Evolutionary conservation across 2,888 invertebrate species (phyloP).

Genomic region (Altica lythri): DNA sequence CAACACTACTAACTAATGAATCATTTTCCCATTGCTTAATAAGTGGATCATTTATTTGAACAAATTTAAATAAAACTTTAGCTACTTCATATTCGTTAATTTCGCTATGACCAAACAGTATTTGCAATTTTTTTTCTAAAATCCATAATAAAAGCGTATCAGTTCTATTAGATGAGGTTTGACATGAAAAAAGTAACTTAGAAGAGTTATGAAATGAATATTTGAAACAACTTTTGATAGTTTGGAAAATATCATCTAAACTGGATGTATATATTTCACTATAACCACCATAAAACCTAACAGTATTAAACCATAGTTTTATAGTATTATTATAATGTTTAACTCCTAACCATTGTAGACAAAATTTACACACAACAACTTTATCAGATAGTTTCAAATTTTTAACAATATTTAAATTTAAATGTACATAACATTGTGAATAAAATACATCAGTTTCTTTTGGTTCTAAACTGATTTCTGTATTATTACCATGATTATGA

Average conservation of each 20-base stretch:
- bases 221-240: conserved; percentile 60
- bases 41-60: conserved; percentile 57
- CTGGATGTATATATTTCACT: conserved; percentile 42
- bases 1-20: conserved; percentile 59
- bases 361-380: conserved; percentile 63
- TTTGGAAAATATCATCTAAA: conserved; percentile 61
- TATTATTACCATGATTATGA: conserved; percentile 56
- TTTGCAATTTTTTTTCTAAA: conserved; percentile 65
- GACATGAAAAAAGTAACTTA: conserved; percentile 63
- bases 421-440: conserved; percentile 62
- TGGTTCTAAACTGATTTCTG: conserved; percentile 54
- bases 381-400: conserved; percentile 60
- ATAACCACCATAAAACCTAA: conserved; percentile 53
- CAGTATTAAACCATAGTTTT: conserved; percentile 65
- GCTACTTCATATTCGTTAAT: conserved; percentile 59
- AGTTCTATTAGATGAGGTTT: conserved; percentile 55
- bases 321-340: conserved; percentile 56
- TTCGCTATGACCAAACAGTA: conserved; percentile 51
- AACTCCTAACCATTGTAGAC: conserved; percentile 64
- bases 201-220: conserved; percentile 62
- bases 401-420: conserved; percentile 49
- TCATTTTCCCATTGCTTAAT: conserved; percentile 63
- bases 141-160: conserved; percentile 66
- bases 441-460: conserved; percentile 64
- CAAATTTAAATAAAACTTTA: conserved; percentile 63